Percentiles rank a stretch among this genome's conserved stretches.
Conservation (phyloP, 2,888 invertebrate species). For the Globia sparganii region DNA sequence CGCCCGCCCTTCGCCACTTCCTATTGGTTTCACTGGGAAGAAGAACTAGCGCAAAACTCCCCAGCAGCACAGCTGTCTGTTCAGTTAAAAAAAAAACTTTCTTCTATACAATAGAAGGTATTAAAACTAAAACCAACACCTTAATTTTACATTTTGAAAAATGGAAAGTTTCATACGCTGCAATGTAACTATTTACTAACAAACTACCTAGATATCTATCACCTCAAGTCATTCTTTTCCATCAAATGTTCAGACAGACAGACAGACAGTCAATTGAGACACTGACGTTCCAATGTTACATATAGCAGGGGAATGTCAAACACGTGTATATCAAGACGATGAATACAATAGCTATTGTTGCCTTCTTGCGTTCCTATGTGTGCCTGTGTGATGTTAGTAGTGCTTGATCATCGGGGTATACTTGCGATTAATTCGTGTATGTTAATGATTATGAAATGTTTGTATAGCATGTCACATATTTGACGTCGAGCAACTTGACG, state of each 20-base stretch:
- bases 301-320: slow-evolving; percentile 33
- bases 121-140: not conserved
- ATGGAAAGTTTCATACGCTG: not conserved
- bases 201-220: not conserved
- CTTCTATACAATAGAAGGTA: too few relatives aligned
- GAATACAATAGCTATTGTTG: slow-evolving; percentile 56
- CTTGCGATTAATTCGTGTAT: not conserved
- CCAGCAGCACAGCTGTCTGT: too few relatives aligned
- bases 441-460: not conserved
- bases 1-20: too few relatives aligned
- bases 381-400: slow-evolving; percentile 7
- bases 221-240: not conserved
- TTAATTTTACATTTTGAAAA: not conserved
- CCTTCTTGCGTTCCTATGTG: slow-evolving; percentile 2
- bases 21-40: too few relatives aligned
- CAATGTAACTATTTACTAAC: not conserved
- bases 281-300: slow-evolving; percentile 28
- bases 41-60: too few relatives aligned
- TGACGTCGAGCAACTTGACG: not conserved
- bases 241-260: slow-evolving; percentile 7
- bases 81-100: too few relatives aligned
- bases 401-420: not conserved
- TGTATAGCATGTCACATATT: not conserved
- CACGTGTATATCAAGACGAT: slow-evolving; percentile 41
- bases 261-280: not conserved